These are phyloP conservation scores for Axinella damicornis DNA, from an alignment of 37 sponge, comb jelly and placozoan species.

Conservation along the genomic window DNA sequence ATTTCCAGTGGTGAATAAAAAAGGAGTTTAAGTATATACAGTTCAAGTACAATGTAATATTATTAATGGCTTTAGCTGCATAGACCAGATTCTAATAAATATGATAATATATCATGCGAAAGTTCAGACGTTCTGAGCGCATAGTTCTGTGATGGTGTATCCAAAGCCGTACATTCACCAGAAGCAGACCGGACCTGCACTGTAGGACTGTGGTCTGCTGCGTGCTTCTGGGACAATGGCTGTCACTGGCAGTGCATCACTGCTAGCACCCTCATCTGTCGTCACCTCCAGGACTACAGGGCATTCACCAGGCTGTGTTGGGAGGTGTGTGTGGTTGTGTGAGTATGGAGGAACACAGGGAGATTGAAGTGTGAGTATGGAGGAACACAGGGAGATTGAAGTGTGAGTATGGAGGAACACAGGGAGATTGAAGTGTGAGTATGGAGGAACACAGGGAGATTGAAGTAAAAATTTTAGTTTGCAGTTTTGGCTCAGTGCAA, in stretches of 20 bases:
- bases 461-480: no score
- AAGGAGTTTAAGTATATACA: background rate
- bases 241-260: slow-evolving; percentile 40
- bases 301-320: slow-evolving; percentile 67
- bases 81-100: background rate
- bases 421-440: no score
- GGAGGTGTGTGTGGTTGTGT: background rate
- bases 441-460: no score
- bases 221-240: slow-evolving; percentile 13
- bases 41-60: background rate
- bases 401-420: no score
- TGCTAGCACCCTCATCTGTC: slow-evolving; percentile 31
- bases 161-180: slow-evolving; percentile 29
- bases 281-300: slow-evolving; percentile 69
- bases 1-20: background rate
- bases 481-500: no score
- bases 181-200: slow-evolving; percentile 63
- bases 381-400: no score
- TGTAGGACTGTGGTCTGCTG: slow-evolving; percentile 41
- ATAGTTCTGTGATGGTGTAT: background rate
- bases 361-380: no score
- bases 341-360: no score
- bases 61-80: background rate
- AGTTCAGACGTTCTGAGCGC: slow-evolving; percentile 7
- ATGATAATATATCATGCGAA: background rate